Evolutionary conservation across 1,140 invertebrate species (phyloP), one percentile per base, ranked within the genome.

Genomic region (Nephila pilipes): DNA sequence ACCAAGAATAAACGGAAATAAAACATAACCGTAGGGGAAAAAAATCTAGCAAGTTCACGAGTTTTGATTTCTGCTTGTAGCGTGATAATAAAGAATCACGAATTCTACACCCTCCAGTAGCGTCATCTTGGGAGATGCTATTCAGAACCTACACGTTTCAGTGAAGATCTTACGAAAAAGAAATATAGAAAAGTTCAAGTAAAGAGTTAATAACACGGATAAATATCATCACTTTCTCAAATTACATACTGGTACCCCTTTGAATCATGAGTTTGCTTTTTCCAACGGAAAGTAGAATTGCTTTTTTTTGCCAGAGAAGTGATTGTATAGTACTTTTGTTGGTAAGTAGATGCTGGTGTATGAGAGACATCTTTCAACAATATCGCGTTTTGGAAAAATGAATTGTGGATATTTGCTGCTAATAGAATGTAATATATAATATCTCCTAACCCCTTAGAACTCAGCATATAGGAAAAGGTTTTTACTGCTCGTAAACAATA

Each of bases 221-320:
- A 75, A 75, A 75, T 75, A 75, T 75, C 69, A 75, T 32, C 69
- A 75, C 69, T 75, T 65, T 75, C 69, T 75, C 69, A 75, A 75
- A 75, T 75, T 75, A 75, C 69, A 75, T 75, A 75, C 69, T 75
- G 63, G 63, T 65, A 22, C n/a, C 25, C 25, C 63, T 65, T 65
- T 65, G 36, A 69, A 18, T 36, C 69, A 75, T 75, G 32, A 36
- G 32, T 20, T 75, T 36, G 69, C 29, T 36, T 75, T 75, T 75
- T 75, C 18, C 5, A 6, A 36, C 14, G 18, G 69, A 75, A 32
- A 18, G 32, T 6, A 32, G 18, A 25, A 75, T 75, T 75, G 2
- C 14, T 18, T 69, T 69, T n/a, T 69, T 75, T 75, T 65, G 25
- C 12, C 18, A 20, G 58, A 16, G 32, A 75, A 36, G 18, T 20